Evolutionary conservation across 35 echinoderm and acorn worm species (phyloP), one percentile per base, ranked within the genome.

Genomic region (Lytechinus pictus): DNA sequence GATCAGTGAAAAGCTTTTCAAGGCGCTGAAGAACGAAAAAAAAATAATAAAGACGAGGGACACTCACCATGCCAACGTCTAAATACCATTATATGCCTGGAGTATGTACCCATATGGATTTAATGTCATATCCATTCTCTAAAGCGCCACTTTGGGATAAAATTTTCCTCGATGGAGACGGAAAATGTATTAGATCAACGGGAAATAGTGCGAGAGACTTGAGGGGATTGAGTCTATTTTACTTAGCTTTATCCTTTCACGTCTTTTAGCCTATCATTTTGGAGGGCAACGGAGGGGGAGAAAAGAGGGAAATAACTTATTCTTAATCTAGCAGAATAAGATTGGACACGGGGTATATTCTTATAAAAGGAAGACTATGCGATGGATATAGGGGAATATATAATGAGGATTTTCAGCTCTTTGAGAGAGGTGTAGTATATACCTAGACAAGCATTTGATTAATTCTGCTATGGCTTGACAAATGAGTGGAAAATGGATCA

Each of bases 121-220:
- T 79, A 6, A 79, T 79, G 66, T 79, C 19, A 79, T 79, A 79
- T 7, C n/a, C 66, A 79, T 16, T 79, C 33, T 44, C 19, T n/a
- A 79, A 79, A 79, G 66, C 66, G 66, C 66, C 66, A 24, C 66
- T 79, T 79, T 24, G n/a, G 66, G 66, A 79, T 79, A 79, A 79
- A 79, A 24, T 1, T 44, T 44, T 79, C n/a, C 66, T 19, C 66
- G 19, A 16, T 7, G 66, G 66, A 16, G 16, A 24, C 66, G 19
- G 66, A 79, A 79, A 24, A 79, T 79, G 66, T 79, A 79, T 79
- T 79, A 79, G 19, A 79, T 79, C 21, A 79, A 79, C 21, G 19
- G 66, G 66, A 79, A 79, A 79, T 79, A 79, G 66, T 79, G 66
- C 66, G 66, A 79, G n/a, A 8, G 16, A 24, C 66, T 79, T 24